Percentiles rank a stretch among this genome's conserved stretches.
Evolutionary conservation across 2,113 vertebrate genomes (phyloP).

Genomic region (Ardeotis arabs): DNA sequence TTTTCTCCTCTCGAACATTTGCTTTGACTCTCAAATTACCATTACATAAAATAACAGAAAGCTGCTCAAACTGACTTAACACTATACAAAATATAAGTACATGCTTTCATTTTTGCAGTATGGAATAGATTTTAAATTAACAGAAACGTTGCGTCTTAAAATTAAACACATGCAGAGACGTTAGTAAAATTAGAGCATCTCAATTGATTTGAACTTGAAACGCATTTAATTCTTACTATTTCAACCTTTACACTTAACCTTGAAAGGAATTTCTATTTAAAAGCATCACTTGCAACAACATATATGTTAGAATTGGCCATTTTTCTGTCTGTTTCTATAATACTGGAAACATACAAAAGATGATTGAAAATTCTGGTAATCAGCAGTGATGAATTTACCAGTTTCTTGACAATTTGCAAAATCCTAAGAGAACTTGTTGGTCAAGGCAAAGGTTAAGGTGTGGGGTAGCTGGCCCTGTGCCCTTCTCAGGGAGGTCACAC

Average conservation of each 20-base stretch:
- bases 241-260: neutral
- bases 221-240: neutral
- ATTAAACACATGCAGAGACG: neutral
- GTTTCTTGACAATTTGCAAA: neutral
- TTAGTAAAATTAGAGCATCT: neutral
- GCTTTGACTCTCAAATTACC: neutral
- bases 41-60: neutral
- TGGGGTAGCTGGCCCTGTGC: neutral
- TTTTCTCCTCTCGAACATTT: neutral
- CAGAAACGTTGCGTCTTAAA: neutral
- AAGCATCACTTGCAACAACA: neutral
- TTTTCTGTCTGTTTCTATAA: neutral
- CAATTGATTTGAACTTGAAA: neutral
- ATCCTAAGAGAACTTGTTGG: neutral
- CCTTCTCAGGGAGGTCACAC: neutral
- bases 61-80: neutral
- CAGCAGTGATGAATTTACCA: neutral
- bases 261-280: neutral
- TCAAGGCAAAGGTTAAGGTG: neutral
- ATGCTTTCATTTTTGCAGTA: neutral
- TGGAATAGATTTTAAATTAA: neutral
- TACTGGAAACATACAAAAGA: neutral
- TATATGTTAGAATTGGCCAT: neutral
- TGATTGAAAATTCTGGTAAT: neutral
- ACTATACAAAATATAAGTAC: neutral